These are phyloP conservation scores for Saccostrea glomerata DNA, from an alignment of 1,140 invertebrate species.

Conservation along the genomic window DNA sequence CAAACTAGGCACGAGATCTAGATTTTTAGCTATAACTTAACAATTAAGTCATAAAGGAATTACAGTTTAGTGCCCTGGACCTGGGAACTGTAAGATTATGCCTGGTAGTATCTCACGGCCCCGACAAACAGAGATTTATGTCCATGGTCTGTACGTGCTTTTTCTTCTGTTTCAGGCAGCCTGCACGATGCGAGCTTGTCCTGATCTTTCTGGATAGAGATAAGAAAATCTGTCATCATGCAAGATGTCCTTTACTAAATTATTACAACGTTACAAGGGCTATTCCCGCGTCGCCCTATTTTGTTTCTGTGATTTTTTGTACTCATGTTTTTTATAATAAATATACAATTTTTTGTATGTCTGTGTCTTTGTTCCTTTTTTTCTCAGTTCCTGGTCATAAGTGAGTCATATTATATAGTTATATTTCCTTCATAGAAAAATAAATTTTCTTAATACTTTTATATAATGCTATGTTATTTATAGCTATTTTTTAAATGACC, in stretches of 20 bases:
- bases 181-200: slow-evolving; percentile 11
- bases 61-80: neutral
- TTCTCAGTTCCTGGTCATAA: too few relatives aligned
- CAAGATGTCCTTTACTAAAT: neutral
- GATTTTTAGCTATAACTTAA: neutral
- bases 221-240: neutral
- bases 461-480: too few relatives aligned
- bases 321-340: slow-evolving; percentile 22
- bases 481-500: too few relatives aligned
- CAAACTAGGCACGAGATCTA: neutral
- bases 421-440: too few relatives aligned
- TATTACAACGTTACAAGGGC: neutral
- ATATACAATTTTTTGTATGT: slow-evolving; percentile 20
- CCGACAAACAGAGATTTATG: neutral
- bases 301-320: slow-evolving; percentile 10
- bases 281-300: neutral
- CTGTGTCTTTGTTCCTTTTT: too few relatives aligned
- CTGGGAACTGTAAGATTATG: neutral
- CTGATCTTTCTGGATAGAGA: neutral
- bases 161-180: neutral
- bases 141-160: too few relatives aligned
- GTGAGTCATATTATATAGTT: too few relatives aligned
- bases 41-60: neutral
- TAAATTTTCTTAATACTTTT: too few relatives aligned
- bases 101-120: neutral